phyloP scores from a whole-genome alignment of 2,113 vertebrate genomes.

The Oncorhynchus keta region DNA sequence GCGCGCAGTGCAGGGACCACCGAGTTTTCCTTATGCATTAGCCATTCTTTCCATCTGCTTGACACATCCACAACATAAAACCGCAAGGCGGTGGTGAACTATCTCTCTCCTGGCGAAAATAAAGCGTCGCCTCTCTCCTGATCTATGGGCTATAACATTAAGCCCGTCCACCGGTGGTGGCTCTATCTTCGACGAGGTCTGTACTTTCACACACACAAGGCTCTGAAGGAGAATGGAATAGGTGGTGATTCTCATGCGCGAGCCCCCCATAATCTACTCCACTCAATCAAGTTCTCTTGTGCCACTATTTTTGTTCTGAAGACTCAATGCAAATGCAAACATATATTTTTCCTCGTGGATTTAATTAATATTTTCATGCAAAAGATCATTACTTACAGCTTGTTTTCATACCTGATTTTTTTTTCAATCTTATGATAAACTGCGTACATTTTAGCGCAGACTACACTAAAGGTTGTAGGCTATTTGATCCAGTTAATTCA shows the following conservation, averaged over 20 bases:
- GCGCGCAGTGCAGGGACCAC: not conserved
- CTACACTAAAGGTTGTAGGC: too few relatives aligned
- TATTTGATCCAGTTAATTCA: not conserved
- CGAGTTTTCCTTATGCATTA: conserved; percentile 1
- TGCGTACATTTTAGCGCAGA: too few relatives aligned
- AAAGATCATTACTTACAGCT: not conserved
- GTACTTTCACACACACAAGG: conserved; percentile 72
- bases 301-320: not conserved
- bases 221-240: conserved; percentile 79
- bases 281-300: not conserved
- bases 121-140: conserved; percentile 84
- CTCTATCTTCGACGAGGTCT: conserved; percentile 79
- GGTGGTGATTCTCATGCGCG: not conserved
- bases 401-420: not conserved
- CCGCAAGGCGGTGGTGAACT: conserved; percentile 88
- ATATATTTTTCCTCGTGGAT: not conserved
- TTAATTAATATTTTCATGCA: not conserved
- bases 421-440: not conserved
- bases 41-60: conserved; percentile 73
- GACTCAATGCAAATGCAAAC: not conserved
- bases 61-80: conserved; percentile 90
- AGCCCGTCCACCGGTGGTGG: conserved; percentile 78
- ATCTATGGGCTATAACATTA: conserved; percentile 88
- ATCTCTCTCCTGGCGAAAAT: conserved; percentile 86
- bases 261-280: not conserved